Base-by-base conservation (phyloP, 1,140 invertebrate genomes). In the Pseudachorutes palmiensis region DNA sequence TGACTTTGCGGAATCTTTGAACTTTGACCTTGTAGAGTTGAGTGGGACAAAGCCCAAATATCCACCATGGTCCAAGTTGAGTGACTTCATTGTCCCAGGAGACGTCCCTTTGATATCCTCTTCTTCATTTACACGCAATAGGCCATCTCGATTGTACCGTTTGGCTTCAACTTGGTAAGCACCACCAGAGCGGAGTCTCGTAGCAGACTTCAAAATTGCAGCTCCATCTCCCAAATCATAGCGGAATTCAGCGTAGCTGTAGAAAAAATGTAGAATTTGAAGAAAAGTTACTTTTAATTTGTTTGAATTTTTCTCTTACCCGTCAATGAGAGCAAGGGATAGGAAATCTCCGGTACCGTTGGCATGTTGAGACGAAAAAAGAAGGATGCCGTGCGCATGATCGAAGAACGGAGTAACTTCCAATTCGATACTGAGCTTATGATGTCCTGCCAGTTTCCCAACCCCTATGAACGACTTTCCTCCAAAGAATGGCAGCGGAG, bases 301-400 rank as follows among this genome's bases (percentile, higher is more conserved):
- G 41, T 22, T 65, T 24, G 14, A 60, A 32, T 16, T 60, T 51
- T 30, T 51, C 83, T 83, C 80, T 80, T 82, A 88, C 83, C 90
- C 87, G 77, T 88, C 87, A 63, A 91, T 83, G 73, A 96, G 82
- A 45, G 91, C 87, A 33, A 96, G 79, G 16, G 91, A 92, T 67
- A 95, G 85, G 80, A 92, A 96, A 81, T 95, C 92, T 58, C 92
- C 92, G 26, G 85, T 85, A 2, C 91, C 92, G 75, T 93, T 88
- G 62, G 79, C 76, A 77, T 88, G 87, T 78, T 95, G 91, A 76
- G 92, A 90, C 80, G 91, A 88, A 79, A 92, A 95, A 62, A 95
- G 79, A 69, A 96, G 81, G 62, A 95, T 87, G 57, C 91, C 92
- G 76, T 94, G 88, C 1, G 64, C 71, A 41, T 61, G 67, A 72